Percentiles rank a stretch among this genome's conserved stretches.
Evolutionary conservation across 2,113 vertebrate species (phyloP).

Genomic region (Oriolus oriolus): DNA sequence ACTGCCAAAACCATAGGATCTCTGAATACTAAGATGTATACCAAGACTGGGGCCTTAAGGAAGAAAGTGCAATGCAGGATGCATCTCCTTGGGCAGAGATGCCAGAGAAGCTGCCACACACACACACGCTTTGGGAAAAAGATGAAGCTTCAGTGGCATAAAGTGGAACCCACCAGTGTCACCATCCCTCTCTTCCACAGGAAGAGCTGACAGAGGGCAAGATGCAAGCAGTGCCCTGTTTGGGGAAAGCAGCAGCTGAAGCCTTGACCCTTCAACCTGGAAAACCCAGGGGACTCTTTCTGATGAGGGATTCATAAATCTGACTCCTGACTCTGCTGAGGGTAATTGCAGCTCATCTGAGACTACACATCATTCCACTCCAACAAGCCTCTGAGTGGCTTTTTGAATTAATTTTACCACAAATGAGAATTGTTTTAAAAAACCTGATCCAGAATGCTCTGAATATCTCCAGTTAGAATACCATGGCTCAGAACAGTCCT

Average conservation of each 20-base stretch:
- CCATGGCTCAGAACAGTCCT: not conserved
- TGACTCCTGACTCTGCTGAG: not conserved
- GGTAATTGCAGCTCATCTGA: not conserved
- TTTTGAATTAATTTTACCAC: not conserved
- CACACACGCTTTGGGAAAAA: not conserved
- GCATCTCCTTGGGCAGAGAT: not conserved
- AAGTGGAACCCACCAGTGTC: not conserved
- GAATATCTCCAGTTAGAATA: not conserved
- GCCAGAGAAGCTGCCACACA: not conserved
- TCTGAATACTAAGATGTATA: not conserved
- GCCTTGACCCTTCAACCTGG: not conserved
- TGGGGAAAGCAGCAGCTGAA: not conserved
- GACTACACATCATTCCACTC: not conserved
- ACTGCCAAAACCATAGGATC: not conserved
- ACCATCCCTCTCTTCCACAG: not conserved
- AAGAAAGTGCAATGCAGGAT: not conserved
- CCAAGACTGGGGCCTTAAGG: not conserved
- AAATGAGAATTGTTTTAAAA: not conserved
- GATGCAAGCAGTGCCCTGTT: not conserved
- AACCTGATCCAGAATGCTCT: not conserved
- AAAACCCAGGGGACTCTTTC: not conserved
- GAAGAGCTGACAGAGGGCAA: not conserved
- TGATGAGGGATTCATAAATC: not conserved
- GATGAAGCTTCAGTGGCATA: not conserved
- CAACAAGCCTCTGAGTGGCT: not conserved